phyloP scores from a whole-genome alignment of 2,888 invertebrate genomes.

The Gryllus longicercus region DNA sequence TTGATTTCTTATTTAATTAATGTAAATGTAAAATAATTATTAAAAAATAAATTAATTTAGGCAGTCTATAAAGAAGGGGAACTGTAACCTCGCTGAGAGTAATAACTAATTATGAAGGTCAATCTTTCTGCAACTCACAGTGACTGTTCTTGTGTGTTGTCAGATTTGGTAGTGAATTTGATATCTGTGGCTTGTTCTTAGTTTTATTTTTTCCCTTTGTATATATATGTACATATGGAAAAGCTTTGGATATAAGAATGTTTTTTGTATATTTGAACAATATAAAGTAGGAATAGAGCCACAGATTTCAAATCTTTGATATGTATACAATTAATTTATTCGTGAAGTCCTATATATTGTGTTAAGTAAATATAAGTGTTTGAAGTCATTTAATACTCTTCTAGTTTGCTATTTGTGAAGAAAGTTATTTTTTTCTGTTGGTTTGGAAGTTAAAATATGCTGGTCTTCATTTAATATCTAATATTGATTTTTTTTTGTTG shows the following conservation, averaged over 20 bases:
- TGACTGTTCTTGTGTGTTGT: background rate
- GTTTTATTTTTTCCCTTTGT: background rate
- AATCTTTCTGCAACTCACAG: slow-evolving; percentile 5
- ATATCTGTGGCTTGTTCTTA: slow-evolving; percentile 1
- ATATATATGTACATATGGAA: slow-evolving; percentile 11
- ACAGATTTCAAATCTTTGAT: background rate
- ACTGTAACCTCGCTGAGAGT: slow-evolving; percentile 17
- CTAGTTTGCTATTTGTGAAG: too few relatives aligned
- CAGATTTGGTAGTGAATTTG: background rate
- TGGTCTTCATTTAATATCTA: too few relatives aligned
- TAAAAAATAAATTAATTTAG: background rate
- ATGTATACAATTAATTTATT: background rate
- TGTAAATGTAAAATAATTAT: background rate
- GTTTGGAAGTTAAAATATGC: too few relatives aligned
- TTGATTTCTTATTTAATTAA: background rate
- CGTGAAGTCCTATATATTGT: background rate
- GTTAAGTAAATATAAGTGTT: background rate
- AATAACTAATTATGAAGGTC: background rate
- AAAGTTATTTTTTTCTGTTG: too few relatives aligned
- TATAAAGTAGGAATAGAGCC: background rate
- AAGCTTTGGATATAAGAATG: background rate
- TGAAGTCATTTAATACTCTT: too few relatives aligned
- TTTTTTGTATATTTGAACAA: background rate
- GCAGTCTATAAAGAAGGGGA: background rate
- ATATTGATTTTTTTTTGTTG: too few relatives aligned